Evolutionary conservation across 2,113 vertebrate species (phyloP), one percentile per base, ranked within the genome.

Genomic region (Vidua macroura): DNA sequence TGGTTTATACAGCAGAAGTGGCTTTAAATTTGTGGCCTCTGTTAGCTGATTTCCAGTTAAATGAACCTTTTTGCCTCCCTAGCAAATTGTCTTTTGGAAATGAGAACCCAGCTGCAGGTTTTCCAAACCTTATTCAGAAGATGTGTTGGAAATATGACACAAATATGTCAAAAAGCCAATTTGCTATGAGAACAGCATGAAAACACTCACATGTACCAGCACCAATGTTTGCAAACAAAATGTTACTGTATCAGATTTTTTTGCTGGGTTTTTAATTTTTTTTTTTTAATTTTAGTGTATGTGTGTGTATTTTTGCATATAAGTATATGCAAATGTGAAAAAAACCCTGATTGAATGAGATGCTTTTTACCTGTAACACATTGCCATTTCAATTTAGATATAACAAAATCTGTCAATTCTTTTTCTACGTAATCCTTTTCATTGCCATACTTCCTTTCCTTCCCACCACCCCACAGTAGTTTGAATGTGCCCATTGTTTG

Each of bases 321-420:
- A 37, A 25, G 1, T 49, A 12, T n/a, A 13, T 35, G 8, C 13
- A 82, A 78, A 93, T 55, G 20, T 68, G 30, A 24, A 35, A 63
- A 58, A 37, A 52, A 7, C 0, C 3, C 4, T 2, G 4, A 1
- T 23, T 8, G 6, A 48, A 2, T 44, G 21, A 88, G 21, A 16
- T 81, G 35, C 18, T 19, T 82, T 70, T 78, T 70, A 37, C 22
- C 28, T 60, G 17, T 87, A 52, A 31, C 9, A 8, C 1, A 0
- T 30, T 76, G 20, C 15, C 9, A 27, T 22, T 76, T 64, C 55
- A 46, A 25, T 68, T 72, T 18, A 51, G 16, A 1, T 63, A 2
- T 55, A 46, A 67, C 3, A 59, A 66, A 77, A 83, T 46, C 27
- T 63, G 51, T 46, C 11, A n/a, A 3, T 66, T 86, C 20, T 82